A percentile compares a stretch with the other conserved stretches of the same genome.
These are phyloP conservation scores for Rotaria macrura DNA, from an alignment of 2,888 invertebrate genomes.

Conservation along the genomic window DNA sequence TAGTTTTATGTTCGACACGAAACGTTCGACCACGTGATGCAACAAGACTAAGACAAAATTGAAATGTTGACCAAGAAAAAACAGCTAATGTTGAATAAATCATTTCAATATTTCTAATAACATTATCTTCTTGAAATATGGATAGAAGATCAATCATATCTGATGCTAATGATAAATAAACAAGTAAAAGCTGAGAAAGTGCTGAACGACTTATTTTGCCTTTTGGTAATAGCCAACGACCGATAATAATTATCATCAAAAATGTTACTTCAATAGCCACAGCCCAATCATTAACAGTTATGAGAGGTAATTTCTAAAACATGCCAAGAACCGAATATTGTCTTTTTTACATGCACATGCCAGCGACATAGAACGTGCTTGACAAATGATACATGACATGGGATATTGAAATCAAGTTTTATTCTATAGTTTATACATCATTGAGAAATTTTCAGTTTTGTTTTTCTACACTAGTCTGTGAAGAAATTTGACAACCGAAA, in stretches of 20 bases:
- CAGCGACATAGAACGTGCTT: background rate
- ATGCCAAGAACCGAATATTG: background rate
- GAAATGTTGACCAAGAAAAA: constrained; percentile 45
- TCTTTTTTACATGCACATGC: background rate
- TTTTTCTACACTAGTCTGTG: no score
- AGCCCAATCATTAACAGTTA: background rate
- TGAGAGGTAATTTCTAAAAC: background rate
- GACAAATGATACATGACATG: background rate
- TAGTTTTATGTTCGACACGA: background rate
- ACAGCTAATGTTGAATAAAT: constrained; percentile 41
- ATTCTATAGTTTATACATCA: no score
- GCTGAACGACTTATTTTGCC: constrained; percentile 43
- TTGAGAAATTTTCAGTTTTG: no score
- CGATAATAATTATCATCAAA: constrained; percentile 26
- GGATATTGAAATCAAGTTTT: no score
- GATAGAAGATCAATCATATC: constrained; percentile 43
- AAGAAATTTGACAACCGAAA: no score
- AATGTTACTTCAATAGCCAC: constrained; percentile 33
- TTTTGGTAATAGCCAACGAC: constrained; percentile 32
- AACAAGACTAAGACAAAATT: constrained; percentile 46
- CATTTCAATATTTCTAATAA: constrained; percentile 40
- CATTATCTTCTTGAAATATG: constrained; percentile 40
- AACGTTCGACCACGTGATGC: constrained; percentile 38
- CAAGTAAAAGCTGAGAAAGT: constrained; percentile 49
- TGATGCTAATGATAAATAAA: constrained; percentile 48